A percentile compares a stretch with the other conserved stretches of the same genome.
These are phyloP conservation scores for Ips nitidus DNA, from an alignment of 1,140 invertebrate genomes.

Conservation along the genomic window DNA sequence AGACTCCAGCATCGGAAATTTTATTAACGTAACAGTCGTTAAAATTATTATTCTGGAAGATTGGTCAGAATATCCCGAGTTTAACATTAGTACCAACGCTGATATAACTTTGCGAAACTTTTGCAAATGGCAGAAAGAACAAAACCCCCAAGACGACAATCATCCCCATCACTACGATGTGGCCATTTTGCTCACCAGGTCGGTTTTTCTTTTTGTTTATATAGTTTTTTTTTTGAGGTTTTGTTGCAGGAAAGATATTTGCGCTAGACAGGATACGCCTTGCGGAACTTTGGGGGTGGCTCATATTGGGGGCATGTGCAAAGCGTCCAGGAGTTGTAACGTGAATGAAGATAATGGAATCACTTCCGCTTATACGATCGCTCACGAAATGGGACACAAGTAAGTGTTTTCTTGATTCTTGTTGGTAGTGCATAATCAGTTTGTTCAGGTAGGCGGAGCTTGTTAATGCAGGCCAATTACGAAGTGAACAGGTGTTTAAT, in stretches of 20 bases:
- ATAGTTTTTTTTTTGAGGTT: slow-evolving; percentile 3
- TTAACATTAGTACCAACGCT: slow-evolving; percentile 78
- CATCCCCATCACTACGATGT: slow-evolving; percentile 92
- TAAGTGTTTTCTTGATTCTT: slow-evolving; percentile 56
- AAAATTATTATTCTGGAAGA: slow-evolving; percentile 78
- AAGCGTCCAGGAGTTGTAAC: slow-evolving; percentile 82
- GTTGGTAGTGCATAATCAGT: no score
- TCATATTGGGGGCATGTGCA: slow-evolving; percentile 89
- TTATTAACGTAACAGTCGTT: slow-evolving; percentile 85
- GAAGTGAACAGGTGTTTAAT: no score
- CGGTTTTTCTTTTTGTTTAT: neutral
- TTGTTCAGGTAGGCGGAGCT: no score
- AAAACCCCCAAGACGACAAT: slow-evolving; percentile 75
- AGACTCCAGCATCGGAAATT: slow-evolving; percentile 86
- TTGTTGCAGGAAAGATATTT: slow-evolving; percentile 75
- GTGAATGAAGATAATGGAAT: slow-evolving; percentile 93
- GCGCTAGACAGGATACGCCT: slow-evolving; percentile 72
- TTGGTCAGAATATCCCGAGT: slow-evolving; percentile 64
- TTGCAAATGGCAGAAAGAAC: slow-evolving; percentile 81
- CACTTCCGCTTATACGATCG: slow-evolving; percentile 87
- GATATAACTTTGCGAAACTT: slow-evolving; percentile 82
- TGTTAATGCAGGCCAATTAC: no score
- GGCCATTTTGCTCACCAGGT: slow-evolving; percentile 79
- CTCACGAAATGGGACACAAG: slow-evolving; percentile 93
- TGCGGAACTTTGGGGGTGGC: slow-evolving; percentile 85